Base-by-base conservation (phyloP, 2,113 vertebrate species). In the Megaptera novaeangliae region DNA sequence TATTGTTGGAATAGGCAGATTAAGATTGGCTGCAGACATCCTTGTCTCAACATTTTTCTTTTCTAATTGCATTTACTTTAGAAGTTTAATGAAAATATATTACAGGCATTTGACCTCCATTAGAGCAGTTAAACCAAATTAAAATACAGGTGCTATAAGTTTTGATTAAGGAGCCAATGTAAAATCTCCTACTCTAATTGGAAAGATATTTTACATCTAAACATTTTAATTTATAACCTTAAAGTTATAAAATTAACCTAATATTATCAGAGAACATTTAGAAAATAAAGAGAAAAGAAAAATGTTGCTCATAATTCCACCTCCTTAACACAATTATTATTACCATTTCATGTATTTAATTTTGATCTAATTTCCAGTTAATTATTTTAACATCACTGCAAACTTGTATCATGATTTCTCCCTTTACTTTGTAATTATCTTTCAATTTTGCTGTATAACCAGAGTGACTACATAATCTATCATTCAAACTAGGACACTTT, bases 371-470 rank as follows among this genome's bases (percentile, higher is more conserved):
- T 82, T 92, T 90, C 20, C 25, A 74, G 49, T 57, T 44, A 64
- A 92, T 27, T 89, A 9, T 96, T 90, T 96, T 80, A 94, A 94
- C 20, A 75, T 81, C 6, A 59, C 5, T 89, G 36, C 5, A 92
- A 83, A 92, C 2, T 63, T 59, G 8, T 46, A 72, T 86, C 23
- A 87, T 39, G 66, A 72, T 80, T 52, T 95, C 0, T 91, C 34
- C 13, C 29, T 95, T 80, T 83, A 74, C 23, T 75, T 94, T 88
- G 57, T 17, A 96, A 96, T 94, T 87, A 34, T 88, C 11, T 91
- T 97, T 85, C 21, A 93, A 46, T 83, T 93, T 83, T 82, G 3
- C n/a, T 86, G 3, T 49, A n/a, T 44, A 77, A 68, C 34, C 14
- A 64, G n/a, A 49, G 21, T 44, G 14, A 74, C 41, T 91, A 80